Evolutionary conservation across 2,797 vertebrate genomes (phyloP).

Genomic region (Peromyscus melanophrys): DNA sequence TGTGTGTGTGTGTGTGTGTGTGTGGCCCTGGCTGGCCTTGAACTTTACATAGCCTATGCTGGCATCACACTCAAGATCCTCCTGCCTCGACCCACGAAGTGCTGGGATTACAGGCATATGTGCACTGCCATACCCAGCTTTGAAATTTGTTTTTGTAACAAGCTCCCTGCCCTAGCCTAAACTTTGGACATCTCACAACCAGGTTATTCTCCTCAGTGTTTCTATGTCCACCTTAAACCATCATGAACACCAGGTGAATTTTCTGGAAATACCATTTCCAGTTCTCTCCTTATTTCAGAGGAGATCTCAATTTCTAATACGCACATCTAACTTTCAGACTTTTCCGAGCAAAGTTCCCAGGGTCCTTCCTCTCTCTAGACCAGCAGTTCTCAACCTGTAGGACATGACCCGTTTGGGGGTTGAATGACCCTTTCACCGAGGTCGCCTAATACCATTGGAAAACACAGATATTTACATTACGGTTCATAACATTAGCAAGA

Average conservation of each 20-base stretch:
- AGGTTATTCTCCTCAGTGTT: neutral
- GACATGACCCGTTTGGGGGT: neutral
- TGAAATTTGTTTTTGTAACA: neutral
- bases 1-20: neutral
- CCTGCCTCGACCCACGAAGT: neutral
- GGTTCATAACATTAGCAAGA: neutral
- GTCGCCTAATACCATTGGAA: neutral
- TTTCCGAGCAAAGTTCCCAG: neutral
- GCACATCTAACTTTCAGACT: neutral
- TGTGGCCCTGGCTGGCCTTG: neutral
- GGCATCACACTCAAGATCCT: neutral
- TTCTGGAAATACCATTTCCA: neutral
- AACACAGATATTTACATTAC: neutral
- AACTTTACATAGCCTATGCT: neutral
- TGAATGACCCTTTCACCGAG: neutral
- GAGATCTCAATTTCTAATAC: neutral
- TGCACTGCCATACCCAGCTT: no score
- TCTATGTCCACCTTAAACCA: neutral
- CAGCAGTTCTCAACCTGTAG: neutral
- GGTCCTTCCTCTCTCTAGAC: neutral
- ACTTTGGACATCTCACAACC: neutral
- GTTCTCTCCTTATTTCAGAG: neutral
- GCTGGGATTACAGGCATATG: neutral
- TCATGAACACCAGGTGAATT: neutral
- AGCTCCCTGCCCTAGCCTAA: neutral